Percentiles rank a stretch among this genome's conserved stretches.
Evolutionary conservation across 2,888 invertebrate genomes (phyloP).

Genomic region (Cecidostiba fungosa): DNA sequence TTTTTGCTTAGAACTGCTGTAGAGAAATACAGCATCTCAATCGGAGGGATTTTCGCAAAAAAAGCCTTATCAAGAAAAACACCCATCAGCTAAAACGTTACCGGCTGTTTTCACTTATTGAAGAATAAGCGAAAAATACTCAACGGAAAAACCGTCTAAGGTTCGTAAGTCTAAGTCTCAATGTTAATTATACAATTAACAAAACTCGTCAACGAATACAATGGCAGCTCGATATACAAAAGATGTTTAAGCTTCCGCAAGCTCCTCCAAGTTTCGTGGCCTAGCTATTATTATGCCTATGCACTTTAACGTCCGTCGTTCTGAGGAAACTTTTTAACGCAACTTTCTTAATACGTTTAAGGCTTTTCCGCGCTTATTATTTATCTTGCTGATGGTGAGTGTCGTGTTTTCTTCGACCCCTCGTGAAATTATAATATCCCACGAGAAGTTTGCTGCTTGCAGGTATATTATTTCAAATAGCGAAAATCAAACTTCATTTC

Average conservation of each 20-base stretch:
- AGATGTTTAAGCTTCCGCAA: background rate
- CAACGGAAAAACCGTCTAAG: background rate
- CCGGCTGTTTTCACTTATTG: background rate
- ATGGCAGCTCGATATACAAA: background rate
- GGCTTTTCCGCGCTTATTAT: slow-evolving; percentile 5
- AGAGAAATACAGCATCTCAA: background rate
- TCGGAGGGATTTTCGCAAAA: background rate
- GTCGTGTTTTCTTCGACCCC: background rate
- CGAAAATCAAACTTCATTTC: background rate
- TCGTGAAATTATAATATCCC: background rate
- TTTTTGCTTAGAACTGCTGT: background rate
- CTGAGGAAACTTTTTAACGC: slow-evolving; percentile 29
- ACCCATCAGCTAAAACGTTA: background rate
- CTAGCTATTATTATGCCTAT: background rate
- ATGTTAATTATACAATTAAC: background rate
- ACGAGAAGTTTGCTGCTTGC: background rate
- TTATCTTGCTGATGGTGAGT: slow-evolving; percentile 30
- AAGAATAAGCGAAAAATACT: background rate
- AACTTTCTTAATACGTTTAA: slow-evolving; percentile 21
- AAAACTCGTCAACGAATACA: background rate
- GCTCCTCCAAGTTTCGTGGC: background rate
- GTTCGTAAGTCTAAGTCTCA: background rate
- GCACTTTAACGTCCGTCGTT: background rate
- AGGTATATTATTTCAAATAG: background rate
- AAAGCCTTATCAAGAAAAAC: background rate